Evolutionary conservation across 2,888 invertebrate species (phyloP), one percentile per base, ranked within the genome.

Genomic region (Vesta saturnalis): DNA sequence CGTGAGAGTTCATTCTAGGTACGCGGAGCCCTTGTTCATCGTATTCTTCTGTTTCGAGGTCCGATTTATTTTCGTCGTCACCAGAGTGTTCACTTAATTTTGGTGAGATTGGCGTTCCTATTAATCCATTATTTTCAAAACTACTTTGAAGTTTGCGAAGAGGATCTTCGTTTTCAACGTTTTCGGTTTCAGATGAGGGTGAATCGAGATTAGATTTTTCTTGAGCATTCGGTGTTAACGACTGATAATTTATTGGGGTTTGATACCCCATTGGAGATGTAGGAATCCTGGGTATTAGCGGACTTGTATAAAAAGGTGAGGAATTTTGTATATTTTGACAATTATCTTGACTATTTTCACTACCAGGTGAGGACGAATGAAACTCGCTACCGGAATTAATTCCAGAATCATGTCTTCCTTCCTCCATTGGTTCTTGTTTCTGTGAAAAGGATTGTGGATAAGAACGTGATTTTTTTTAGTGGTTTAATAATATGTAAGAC

Each of bases 1-100:
- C 94, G 75, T 94, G 91, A 0, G 90, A 89, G 81, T 91, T 92
- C 10, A 92, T 87, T n/a, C 90, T 87, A 0, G 91, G 90, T 12
- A 89, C 85, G 1, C 87, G 83, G 0, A 90, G 81, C 0, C 87
- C 89, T 1, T 89, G 88, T 69, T 90, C 89, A 14, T 89, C 89
- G 54, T 85, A 86, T 64, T 88, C 88, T 1, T 80, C 77, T 16
- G 84, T 84, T 0, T 87, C 87, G 52, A 83, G 78, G 14, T 83
- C 87, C 1, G 86, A 87, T 15, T 84, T 84, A 43, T 85, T 86
- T 55, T 85, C 85, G 46, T 86, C 86, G 18, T 87, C 87, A 0
- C 84, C 74, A 70, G 77, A 79, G 39, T 76, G 71, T 60, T 83
- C 82, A 58, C 79, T 79, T 1, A 60, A 60, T 67, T 77, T 79